A percentile compares a stretch with the other conserved stretches of the same genome.
phyloP scores from a whole-genome alignment of 2,888 invertebrate genomes.

The Ophioninae sp. region DNA sequence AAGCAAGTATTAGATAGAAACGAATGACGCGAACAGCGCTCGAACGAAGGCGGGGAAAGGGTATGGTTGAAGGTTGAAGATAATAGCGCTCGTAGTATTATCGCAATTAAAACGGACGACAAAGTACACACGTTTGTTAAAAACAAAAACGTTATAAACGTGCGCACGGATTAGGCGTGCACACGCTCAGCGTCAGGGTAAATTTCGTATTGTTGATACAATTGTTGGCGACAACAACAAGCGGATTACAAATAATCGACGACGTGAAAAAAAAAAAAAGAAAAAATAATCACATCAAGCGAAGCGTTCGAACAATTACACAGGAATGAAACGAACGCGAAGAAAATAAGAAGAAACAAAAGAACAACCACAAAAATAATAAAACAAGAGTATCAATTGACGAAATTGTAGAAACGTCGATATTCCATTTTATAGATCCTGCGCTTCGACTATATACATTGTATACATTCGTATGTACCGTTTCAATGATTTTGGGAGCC shows the following conservation, averaged over 20 bases:
- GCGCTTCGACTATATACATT: conserved; percentile 57
- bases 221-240: conserved; percentile 42
- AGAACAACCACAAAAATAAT: neutral
- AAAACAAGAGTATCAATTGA: conserved; percentile 12
- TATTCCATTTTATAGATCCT: conserved; percentile 60
- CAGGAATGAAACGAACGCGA: neutral
- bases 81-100: conserved; percentile 3
- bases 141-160: neutral
- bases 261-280: neutral
- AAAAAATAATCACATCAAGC: neutral
- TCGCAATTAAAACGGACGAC: conserved; percentile 29
- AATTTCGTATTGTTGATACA: conserved; percentile 42
- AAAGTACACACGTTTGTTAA: conserved; percentile 43
- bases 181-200: conserved; percentile 60
- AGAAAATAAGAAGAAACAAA: conserved; percentile 12
- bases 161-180: conserved; percentile 51
- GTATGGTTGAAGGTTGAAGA: neutral
- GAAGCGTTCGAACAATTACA: neutral
- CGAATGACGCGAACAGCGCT: neutral
- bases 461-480: conserved; percentile 29
- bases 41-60: neutral
- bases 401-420: conserved; percentile 30
- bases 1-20: conserved; percentile 1
- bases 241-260: conserved; percentile 32
- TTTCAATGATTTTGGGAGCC: conserved; percentile 3